These are phyloP conservation scores for Hipparchia semele DNA, from an alignment of 2,888 invertebrate genomes.

Conservation along the genomic window DNA sequence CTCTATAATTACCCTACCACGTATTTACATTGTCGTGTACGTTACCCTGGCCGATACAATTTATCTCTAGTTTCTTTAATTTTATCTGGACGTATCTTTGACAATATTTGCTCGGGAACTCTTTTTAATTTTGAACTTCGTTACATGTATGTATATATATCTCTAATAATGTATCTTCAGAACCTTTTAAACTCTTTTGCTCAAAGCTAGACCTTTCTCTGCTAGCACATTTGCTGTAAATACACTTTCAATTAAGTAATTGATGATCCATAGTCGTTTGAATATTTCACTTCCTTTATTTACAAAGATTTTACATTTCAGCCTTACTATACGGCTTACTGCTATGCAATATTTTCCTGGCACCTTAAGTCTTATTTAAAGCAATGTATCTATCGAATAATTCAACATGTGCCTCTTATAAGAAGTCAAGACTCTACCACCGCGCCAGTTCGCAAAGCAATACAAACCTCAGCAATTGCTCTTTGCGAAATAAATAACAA, in stretches of 20 bases:
- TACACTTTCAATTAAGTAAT: no score
- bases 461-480: no score
- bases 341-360: neutral
- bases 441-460: no score
- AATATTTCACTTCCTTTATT: neutral
- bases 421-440: no score
- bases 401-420: no score
- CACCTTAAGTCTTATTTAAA: neutral
- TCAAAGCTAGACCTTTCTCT: no score
- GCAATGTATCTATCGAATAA: no score
- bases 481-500: no score
- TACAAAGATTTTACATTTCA: neutral
- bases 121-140: neutral
- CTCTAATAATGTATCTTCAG: neutral
- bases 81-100: neutral
- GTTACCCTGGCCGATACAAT: neutral
- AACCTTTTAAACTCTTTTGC: neutral
- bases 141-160: neutral
- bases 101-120: neutral
- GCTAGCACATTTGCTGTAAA: no score
- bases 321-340: neutral
- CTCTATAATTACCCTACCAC: neutral
- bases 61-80: neutral
- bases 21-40: neutral
- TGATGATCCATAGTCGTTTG: no score